Percentiles rank a stretch among this genome's conserved stretches.
phyloP scores from a whole-genome alignment of 2,797 vertebrate genomes.

The Pterois miles region DNA sequence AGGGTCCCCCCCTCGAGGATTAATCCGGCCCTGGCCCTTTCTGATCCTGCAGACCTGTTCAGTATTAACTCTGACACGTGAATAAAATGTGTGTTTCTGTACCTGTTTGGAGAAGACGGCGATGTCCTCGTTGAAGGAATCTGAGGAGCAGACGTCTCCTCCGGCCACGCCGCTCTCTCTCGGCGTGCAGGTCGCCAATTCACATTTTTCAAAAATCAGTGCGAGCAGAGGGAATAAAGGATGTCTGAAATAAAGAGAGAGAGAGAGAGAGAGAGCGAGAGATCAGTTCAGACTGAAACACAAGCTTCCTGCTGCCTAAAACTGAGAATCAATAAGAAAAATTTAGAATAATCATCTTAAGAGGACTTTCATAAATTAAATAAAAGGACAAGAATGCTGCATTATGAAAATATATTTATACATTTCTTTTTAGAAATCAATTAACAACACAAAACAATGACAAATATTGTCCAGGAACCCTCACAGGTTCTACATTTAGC shows the following conservation, averaged over 20 bases:
- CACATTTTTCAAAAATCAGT: slow-evolving; percentile 97
- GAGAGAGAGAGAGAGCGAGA: background rate
- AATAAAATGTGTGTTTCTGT: slow-evolving; percentile 36
- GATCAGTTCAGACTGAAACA: background rate
- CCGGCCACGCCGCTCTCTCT: slow-evolving; percentile 90
- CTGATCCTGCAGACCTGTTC: background rate
- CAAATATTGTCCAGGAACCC: no score
- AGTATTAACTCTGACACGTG: background rate
- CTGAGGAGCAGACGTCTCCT: slow-evolving; percentile 93
- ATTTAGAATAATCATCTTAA: background rate
- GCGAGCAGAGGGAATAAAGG: slow-evolving; percentile 94
- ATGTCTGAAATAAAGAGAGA: slow-evolving; percentile 80
- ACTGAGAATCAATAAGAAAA: background rate
- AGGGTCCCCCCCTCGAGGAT: background rate
- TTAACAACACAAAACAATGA: no score
- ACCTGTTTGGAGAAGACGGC: slow-evolving; percentile 96
- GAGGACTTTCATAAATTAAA: background rate
- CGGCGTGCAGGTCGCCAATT: slow-evolving; percentile 93
- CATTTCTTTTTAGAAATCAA: no score
- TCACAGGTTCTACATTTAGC: no score
- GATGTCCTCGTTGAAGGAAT: slow-evolving; percentile 96
- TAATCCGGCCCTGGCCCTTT: background rate
- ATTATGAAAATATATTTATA: no score
- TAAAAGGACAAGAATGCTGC: background rate
- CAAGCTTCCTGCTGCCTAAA: background rate